Base-by-base conservation (phyloP, 1,140 invertebrate genomes). In the Drosophila micromelanica region DNA sequence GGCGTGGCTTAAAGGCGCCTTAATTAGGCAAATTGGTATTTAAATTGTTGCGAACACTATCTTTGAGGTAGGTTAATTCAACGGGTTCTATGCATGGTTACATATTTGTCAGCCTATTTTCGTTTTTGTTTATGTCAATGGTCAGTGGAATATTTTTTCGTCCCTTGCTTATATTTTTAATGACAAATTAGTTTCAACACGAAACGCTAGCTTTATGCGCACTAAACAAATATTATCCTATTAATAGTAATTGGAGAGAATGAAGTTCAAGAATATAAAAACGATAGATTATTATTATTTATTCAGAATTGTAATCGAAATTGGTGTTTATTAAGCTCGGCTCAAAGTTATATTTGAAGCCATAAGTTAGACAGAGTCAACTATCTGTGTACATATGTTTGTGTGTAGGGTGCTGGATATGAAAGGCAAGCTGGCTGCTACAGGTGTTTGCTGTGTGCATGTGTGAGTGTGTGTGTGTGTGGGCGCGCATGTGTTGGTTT, bases 1-100 rank as follows among this genome's bases (percentile, higher is more conserved):
- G 80, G 82, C 63, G 73, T 69, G 80, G 80, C 69, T 70, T 78
- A 48, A 75, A 81, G 76, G 52, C 65, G 73, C 63, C 78, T 82
- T 82, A 87, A 87, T 87, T 82, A 89, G 68, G 78, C 68, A 89
- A 87, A 87, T 89, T 87, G 84, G 75, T 87, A 82, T 87, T 87
- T 87, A 82, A 87, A 86, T 81, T 82, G 70, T 75, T 67, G 64
- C 46, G 60, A 76, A 65, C 42, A 35, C 62, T 68, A 73, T 72
- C 45, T 73, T 80, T 68, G 78, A 64, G 69, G 73, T 77, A 77
- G 77, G 77, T 80, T 73, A 7, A 61, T 69, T 45, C n/a, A 52
- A 52, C 17, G 56, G 30, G 48, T 63, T 70, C 40, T 46, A 62
- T 30, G 48, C 48, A 54, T 23, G 38, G 35, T 15, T 6, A 54